phyloP scores from a whole-genome alignment of 2,113 vertebrate species.

The Gasterosteus nipponicus region DNA sequence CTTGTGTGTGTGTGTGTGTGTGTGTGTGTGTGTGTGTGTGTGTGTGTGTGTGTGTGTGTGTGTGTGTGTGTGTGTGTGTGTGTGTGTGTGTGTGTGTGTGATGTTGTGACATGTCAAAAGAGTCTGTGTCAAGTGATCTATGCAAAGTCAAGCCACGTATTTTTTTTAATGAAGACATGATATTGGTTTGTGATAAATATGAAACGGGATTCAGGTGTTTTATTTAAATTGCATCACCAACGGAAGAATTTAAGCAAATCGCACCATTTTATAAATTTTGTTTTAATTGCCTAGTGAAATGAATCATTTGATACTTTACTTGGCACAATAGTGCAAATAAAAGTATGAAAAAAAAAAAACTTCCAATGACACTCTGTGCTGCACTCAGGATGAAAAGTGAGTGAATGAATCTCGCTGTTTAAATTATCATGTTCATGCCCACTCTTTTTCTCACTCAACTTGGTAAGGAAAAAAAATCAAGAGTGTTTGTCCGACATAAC shows the following conservation, averaged over 20 bases:
- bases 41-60: background rate
- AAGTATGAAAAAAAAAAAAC: conserved; percentile 45
- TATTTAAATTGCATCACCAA: background rate
- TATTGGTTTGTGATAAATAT: background rate
- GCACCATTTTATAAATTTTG: background rate
- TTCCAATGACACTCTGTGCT: conserved; percentile 70
- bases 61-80: background rate
- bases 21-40: background rate
- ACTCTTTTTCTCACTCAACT: conserved; percentile 83
- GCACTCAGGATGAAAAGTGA: conserved; percentile 72
- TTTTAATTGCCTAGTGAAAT: background rate
- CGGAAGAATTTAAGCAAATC: background rate
- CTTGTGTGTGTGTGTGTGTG: background rate
- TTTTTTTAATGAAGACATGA: background rate
- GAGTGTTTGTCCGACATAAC: conserved; percentile 81
- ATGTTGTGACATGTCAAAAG: too few relatives aligned
- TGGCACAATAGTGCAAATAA: background rate
- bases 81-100: background rate
- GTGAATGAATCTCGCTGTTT: conserved; percentile 80
- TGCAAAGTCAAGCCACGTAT: background rate
- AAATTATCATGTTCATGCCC: conserved; percentile 81
- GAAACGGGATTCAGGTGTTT: conserved; percentile 20
- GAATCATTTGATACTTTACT: background rate
- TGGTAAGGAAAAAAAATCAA: conserved; percentile 64
- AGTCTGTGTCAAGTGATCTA: background rate